Evolutionary conservation across 1,140 invertebrate genomes (phyloP), one percentile per base, ranked within the genome.

Genomic region (Watersipora subatra): DNA sequence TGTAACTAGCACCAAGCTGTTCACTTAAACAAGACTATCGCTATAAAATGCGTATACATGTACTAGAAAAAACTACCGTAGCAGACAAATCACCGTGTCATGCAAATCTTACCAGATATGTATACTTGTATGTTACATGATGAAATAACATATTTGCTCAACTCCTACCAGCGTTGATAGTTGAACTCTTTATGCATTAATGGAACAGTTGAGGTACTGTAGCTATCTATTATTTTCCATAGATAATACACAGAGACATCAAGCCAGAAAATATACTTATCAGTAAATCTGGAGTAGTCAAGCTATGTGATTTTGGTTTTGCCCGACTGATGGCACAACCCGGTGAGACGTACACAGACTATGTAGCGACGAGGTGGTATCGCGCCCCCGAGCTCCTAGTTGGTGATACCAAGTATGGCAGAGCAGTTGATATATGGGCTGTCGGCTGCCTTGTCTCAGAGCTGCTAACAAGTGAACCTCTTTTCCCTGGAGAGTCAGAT

Each of bases 321-420:
- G 90, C 90, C 0, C 79, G 90, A 34, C 73, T 79, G 26, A 67
- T 82, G 66, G 83, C 75, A 22, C 72, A 73, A 63, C 91, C 93
- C 0, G 93, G 92, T 2, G 95, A 98, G 83, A 92, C 93, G 76
- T 98, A 97, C 76, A 99, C 96, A 61, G 96, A 99, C 80, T 99
- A 99, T 80, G 96, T 99, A 34, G 96, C 96, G 1, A 99, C 96
- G 3, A 83, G 96, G 29, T 99, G 95, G 95, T 99, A 99, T 78
- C 83, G 96, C 65, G 91, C 93, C n/a, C 94, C 80, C 0, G 96
- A 99, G 82, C 82, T 99, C 20, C 82, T 99, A n/a, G 95, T 99
- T 0, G 84, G 78, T 34, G 78, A 79, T 67, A 78, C 76, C 24
- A 79, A 78, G 70, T 80, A 80, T 74, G 78, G 78, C 67, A 79